phyloP scores from a whole-genome alignment of 1,140 invertebrate genomes.

The Tribolium madens region DNA sequence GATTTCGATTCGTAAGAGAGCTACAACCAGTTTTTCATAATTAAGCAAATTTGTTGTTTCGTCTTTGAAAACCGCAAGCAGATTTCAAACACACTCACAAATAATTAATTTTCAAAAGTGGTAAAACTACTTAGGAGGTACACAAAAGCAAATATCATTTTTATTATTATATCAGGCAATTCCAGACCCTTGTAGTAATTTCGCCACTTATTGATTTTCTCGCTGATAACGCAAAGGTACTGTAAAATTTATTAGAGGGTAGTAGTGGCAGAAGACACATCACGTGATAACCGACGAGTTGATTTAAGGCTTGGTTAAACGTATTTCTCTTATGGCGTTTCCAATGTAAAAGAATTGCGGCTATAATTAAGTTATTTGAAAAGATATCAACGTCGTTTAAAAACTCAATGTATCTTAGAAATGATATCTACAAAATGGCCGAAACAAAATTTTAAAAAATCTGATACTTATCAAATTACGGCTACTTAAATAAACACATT shows the following conservation, averaged over 20 bases:
- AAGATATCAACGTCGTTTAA: too few relatives aligned
- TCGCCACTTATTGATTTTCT: slow-evolving; percentile 3
- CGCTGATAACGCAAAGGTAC: neutral
- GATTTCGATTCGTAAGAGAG: neutral
- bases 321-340: too few relatives aligned
- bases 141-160: neutral
- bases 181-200: neutral
- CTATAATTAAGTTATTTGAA: too few relatives aligned
- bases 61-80: neutral
- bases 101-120: slow-evolving; percentile 22
- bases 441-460: too few relatives aligned
- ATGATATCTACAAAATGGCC: too few relatives aligned
- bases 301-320: too few relatives aligned
- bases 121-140: neutral
- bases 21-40: neutral
- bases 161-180: neutral
- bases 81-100: neutral
- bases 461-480: too few relatives aligned
- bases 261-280: slow-evolving; percentile 1
- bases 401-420: too few relatives aligned
- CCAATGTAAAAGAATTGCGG: too few relatives aligned
- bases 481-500: too few relatives aligned
- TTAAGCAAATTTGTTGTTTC: neutral
- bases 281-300: neutral
- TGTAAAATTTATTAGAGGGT: slow-evolving; percentile 23